Percentiles rank a stretch among this genome's conserved stretches.
These are phyloP conservation scores for Calidris pugnax DNA, from an alignment of 2,113 vertebrate genomes.

Conservation along the genomic window DNA sequence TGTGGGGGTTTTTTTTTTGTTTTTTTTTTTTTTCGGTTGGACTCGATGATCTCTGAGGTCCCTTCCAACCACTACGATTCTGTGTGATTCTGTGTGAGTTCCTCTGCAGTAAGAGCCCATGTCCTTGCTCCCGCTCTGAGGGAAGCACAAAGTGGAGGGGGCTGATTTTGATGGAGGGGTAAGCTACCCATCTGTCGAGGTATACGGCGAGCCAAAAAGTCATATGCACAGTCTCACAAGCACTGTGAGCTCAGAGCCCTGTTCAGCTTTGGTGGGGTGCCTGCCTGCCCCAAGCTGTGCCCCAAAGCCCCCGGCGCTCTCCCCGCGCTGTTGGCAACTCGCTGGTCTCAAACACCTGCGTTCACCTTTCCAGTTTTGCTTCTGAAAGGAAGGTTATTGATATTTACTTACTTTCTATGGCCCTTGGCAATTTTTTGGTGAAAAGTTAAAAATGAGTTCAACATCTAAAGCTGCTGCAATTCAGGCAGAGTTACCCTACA, in stretches of 20 bases:
- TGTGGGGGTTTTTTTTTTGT: too few relatives aligned
- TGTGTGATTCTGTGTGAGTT: too few relatives aligned
- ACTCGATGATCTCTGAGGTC: too few relatives aligned
- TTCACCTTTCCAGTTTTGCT: background rate
- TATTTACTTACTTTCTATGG: background rate
- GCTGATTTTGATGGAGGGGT: background rate
- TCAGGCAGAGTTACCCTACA: background rate
- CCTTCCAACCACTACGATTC: too few relatives aligned
- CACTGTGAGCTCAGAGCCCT: background rate
- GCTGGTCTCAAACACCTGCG: background rate
- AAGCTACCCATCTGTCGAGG: background rate
- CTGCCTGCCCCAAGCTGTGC: rapidly evolving
- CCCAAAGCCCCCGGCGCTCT: background rate
- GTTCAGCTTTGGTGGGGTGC: rapidly evolving
- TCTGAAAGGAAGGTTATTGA: background rate
- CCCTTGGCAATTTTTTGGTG: background rate
- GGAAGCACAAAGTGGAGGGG: background rate
- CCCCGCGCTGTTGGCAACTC: rapidly evolving
- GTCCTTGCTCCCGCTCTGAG: background rate
- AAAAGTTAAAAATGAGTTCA: background rate
- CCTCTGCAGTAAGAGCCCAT: background rate
- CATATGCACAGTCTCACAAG: too few relatives aligned
- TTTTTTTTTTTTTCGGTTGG: too few relatives aligned
- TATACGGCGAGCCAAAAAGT: background rate
- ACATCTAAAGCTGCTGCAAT: background rate